These are phyloP conservation scores for Stomatorhinus walkeri DNA, from an alignment of 2,797 vertebrate species.

Conservation along the genomic window DNA sequence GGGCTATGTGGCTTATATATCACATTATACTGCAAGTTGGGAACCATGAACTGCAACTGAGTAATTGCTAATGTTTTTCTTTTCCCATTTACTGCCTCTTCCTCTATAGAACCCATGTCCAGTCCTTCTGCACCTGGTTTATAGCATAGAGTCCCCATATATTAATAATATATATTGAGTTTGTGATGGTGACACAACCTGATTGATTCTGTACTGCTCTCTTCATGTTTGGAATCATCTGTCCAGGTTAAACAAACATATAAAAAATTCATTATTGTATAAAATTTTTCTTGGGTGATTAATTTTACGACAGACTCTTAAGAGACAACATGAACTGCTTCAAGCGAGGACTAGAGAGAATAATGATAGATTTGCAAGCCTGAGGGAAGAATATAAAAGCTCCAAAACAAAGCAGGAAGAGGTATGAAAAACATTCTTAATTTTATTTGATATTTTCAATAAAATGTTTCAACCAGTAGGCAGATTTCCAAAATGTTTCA, in stretches of 20 bases:
- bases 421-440: slow-evolving; percentile 47
- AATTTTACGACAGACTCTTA: slow-evolving; percentile 98
- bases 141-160: slow-evolving; percentile 88
- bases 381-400: slow-evolving; percentile 68
- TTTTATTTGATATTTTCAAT: background rate
- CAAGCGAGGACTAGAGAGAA: slow-evolving; percentile 75
- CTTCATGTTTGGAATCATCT: slow-evolving; percentile 79
- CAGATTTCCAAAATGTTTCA: background rate
- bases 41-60: slow-evolving; percentile 78
- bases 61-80: slow-evolving; percentile 89
- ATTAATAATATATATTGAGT: slow-evolving; percentile 71
- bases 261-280: slow-evolving; percentile 97
- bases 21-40: slow-evolving; percentile 61
- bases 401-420: slow-evolving; percentile 68
- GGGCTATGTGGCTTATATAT: slow-evolving; percentile 43
- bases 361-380: slow-evolving; percentile 74
- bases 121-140: slow-evolving; percentile 68
- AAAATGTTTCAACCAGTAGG: background rate
- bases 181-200: slow-evolving; percentile 91
- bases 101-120: slow-evolving; percentile 71
- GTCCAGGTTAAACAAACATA: slow-evolving; percentile 92
- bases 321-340: slow-evolving; percentile 88
- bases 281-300: slow-evolving; percentile 96
- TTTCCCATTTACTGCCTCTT: slow-evolving; percentile 74
- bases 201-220: slow-evolving; percentile 82